Evolutionary conservation across 37 sponge, comb jelly and placozoan species (phyloP).

Genomic region (Bolinopsis microptera): DNA sequence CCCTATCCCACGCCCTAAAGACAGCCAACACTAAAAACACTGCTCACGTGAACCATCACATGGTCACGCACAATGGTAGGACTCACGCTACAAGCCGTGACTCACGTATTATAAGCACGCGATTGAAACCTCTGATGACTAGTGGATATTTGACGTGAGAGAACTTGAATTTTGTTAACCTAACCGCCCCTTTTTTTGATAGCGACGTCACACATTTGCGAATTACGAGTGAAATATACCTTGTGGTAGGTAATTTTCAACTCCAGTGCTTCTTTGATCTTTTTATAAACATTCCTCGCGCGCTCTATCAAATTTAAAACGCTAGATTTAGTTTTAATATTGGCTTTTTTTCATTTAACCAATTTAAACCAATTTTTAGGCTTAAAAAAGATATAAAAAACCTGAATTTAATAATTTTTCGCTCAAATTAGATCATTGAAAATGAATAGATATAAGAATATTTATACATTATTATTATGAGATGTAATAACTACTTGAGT

Average conservation of each 20-base stretch:
- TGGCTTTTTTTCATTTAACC: not conserved
- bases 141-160: not conserved
- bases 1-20: conserved; percentile 87
- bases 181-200: too few species aligned
- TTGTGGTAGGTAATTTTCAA: too few species aligned
- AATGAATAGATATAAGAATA: not conserved
- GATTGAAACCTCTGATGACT: not conserved
- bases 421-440: not conserved
- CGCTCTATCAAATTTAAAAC: too few species aligned
- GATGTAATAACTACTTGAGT: not conserved
- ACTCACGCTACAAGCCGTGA: not conserved
- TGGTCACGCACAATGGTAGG: not conserved
- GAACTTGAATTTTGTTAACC: not conserved
- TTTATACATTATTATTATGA: not conserved
- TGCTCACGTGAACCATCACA: not conserved
- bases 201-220: too few species aligned
- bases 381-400: not conserved
- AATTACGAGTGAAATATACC: not conserved
- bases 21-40: conserved; percentile 64
- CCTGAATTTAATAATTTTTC: not conserved
- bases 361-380: not conserved
- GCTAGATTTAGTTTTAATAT: not conserved
- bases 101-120: not conserved
- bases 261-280: too few species aligned
- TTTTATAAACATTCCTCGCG: too few species aligned